Conservation (phyloP, 2,797 vertebrate species). For the Leptatherina wallacei region DNA sequence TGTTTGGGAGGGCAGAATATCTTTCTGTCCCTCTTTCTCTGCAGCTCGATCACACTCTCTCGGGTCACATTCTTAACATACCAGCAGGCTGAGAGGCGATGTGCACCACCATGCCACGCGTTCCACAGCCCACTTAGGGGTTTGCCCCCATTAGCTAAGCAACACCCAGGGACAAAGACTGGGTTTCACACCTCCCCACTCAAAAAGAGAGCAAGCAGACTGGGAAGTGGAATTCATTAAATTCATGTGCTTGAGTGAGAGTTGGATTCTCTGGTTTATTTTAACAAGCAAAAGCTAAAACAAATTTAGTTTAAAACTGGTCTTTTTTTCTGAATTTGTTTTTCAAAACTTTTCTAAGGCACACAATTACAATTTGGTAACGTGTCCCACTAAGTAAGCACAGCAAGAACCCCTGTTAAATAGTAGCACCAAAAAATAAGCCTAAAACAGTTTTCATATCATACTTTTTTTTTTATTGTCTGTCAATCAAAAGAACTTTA, state of each 20-base stretch:
- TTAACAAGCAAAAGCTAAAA: not conserved
- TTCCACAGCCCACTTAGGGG: conserved; percentile 77
- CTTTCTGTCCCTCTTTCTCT: conserved; percentile 50
- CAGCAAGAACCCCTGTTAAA: not conserved
- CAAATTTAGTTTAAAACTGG: not conserved
- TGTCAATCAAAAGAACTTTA: not conserved
- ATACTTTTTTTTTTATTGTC: not conserved
- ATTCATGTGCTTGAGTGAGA: conserved; percentile 7
- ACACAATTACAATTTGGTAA: not conserved
- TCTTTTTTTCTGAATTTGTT: not conserved
- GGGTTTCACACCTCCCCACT: conserved; percentile 58
- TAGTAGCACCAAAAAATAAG: conserved; percentile 1
- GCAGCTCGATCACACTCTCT: conserved; percentile 41
- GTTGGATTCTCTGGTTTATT: not conserved
- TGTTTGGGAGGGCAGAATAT: conserved; percentile 56
- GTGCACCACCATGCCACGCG: conserved; percentile 75
- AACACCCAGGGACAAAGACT: conserved; percentile 67
- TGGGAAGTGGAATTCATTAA: conserved; percentile 25
- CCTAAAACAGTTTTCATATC: not conserved
- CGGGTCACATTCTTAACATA: conserved; percentile 80
- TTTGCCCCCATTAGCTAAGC: conserved; percentile 74
- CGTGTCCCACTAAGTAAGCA: not conserved
- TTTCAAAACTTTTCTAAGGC: not conserved
- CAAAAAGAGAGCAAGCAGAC: conserved; percentile 32
- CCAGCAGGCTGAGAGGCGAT: conserved; percentile 71